These are phyloP conservation scores for Sphinx pinastri DNA, from an alignment of 2,888 invertebrate species.

Conservation along the genomic window DNA sequence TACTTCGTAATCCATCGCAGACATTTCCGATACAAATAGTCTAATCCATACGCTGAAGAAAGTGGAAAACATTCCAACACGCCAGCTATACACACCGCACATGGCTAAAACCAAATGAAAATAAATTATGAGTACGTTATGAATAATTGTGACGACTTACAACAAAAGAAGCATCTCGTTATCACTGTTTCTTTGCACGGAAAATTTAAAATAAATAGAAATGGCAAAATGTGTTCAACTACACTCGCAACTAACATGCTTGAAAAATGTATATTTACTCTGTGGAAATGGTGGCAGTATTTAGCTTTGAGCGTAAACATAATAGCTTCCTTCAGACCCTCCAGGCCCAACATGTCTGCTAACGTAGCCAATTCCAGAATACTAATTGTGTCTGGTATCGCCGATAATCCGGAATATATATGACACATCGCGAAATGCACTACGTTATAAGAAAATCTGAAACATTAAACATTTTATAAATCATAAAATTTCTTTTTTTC, in stretches of 20 bases:
- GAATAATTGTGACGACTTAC: background rate
- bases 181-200: no score
- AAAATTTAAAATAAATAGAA: no score
- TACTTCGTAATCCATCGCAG: constrained; percentile 94
- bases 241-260: no score
- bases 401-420: constrained; percentile 96
- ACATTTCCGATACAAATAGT: constrained; percentile 93
- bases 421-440: constrained; percentile 96
- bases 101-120: constrained; percentile 85
- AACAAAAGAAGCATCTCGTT: no score
- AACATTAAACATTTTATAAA: constrained; percentile 39
- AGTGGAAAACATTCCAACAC: constrained; percentile 94
- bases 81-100: constrained; percentile 93
- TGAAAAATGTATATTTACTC: constrained; percentile 74
- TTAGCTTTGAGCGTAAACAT: constrained; percentile 93
- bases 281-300: constrained; percentile 97
- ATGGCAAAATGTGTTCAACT: no score
- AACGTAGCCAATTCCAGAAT: constrained; percentile 94
- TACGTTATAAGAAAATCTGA: constrained; percentile 91
- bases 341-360: constrained; percentile 94
- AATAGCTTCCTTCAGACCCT: constrained; percentile 96
- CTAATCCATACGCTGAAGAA: constrained; percentile 92
- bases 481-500: no score
- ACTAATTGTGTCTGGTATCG: constrained; percentile 93
- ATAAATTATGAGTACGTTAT: background rate